Evolutionary conservation across 1,140 invertebrate genomes (phyloP).

Genomic region (Sycophila sp.): DNA sequence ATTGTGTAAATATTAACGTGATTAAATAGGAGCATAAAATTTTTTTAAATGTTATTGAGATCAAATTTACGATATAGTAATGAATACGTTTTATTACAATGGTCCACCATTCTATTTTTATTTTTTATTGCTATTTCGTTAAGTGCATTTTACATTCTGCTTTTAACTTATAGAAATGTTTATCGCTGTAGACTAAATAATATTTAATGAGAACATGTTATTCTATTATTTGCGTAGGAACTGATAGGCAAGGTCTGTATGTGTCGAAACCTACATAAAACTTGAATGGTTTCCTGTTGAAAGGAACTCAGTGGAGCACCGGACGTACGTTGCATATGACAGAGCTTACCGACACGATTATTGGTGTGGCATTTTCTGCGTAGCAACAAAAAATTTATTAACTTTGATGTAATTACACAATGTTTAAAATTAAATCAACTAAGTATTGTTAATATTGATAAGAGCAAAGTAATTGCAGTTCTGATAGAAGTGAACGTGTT

Average conservation of each 20-base stretch:
- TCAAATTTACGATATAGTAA: too few species aligned
- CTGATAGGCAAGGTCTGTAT: background rate
- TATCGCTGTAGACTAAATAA: conserved; percentile 7
- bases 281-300: conserved; percentile 21
- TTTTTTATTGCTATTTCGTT: background rate
- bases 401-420: background rate
- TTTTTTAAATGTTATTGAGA: too few species aligned
- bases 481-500: too few species aligned
- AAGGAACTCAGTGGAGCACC: background rate
- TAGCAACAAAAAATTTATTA: background rate
- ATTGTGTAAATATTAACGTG: conserved; percentile 5
- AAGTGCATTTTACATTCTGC: too few species aligned
- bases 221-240: conserved; percentile 22
- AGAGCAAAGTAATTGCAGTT: too few species aligned
- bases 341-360: background rate
- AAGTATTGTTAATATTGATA: too few species aligned
- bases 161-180: conserved; percentile 22
- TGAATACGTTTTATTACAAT: too few species aligned
- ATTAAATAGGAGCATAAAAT: background rate
- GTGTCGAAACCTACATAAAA: background rate
- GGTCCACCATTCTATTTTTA: too few species aligned
- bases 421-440: too few species aligned
- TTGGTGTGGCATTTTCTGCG: background rate
- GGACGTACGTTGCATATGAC: background rate
- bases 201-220: background rate